These are phyloP conservation scores for Oligia fasciuncula DNA, from an alignment of 2,888 invertebrate species.

Conservation along the genomic window DNA sequence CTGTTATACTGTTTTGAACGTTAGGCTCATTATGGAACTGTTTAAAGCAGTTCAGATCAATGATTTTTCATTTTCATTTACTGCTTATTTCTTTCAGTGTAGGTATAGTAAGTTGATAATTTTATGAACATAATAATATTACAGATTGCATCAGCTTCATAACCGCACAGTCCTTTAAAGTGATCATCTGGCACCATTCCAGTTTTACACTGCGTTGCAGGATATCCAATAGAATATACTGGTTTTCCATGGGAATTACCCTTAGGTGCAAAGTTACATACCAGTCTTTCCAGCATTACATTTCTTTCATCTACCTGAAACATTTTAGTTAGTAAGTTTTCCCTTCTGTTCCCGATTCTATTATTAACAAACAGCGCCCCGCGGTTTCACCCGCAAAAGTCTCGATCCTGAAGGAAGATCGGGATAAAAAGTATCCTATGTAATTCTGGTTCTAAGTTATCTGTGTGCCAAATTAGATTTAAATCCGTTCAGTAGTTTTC, in stretches of 20 bases:
- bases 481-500: background rate
- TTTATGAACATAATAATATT: slow-evolving; percentile 23
- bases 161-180: slow-evolving; percentile 75
- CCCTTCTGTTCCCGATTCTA: background rate
- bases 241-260: slow-evolving; percentile 82
- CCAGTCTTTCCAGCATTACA: slow-evolving; percentile 77
- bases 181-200: slow-evolving; percentile 70
- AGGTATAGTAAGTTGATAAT: background rate
- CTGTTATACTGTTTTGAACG: too few species aligned
- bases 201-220: slow-evolving; percentile 80
- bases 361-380: background rate
- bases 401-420: background rate
- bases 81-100: too few species aligned
- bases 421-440: background rate
- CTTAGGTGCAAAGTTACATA: slow-evolving; percentile 85
- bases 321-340: slow-evolving; percentile 33
- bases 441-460: background rate
- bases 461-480: background rate
- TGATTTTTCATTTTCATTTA: too few species aligned
- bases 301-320: slow-evolving; percentile 71
- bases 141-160: slow-evolving; percentile 54
- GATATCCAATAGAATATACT: slow-evolving; percentile 80
- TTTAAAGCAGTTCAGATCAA: too few species aligned
- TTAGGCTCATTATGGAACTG: too few species aligned
- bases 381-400: background rate